Base-by-base conservation (phyloP, 2,888 invertebrate genomes). In the Drosophila affinis region DNA sequence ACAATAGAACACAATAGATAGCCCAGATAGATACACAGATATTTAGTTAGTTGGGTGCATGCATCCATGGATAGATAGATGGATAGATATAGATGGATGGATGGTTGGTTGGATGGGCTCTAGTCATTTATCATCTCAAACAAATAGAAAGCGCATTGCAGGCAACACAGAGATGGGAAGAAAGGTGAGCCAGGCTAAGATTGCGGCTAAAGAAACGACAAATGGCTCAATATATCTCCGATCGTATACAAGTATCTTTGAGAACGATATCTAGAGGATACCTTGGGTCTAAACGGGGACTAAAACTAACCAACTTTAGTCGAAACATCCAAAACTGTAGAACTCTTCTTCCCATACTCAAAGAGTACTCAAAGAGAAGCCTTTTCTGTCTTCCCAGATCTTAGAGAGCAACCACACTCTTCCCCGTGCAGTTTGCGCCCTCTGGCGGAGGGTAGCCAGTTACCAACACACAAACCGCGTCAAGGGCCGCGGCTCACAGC, bases 1-100 rank as follows among this genome's bases (percentile, higher is more conserved):
- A 72, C 75, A 75, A 27, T 7, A 7, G 27, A 27, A 7, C 27
- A 65, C 70, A 47, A 44, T 65, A 65, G 79, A 67, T 70, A 72
- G 62, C 65, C 61, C 51, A 62, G 77, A 64, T 76, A 65, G 77
- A 74, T 76, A 71, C 75, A 52, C 57, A 49, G 67, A 57, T 74
- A 71, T 60, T 61, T 67, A 54, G 65, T 48, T 63, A 48, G 74
- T 27, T 64, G 47, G 73, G 77, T 80, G 68, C 73, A 74, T 74
- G 69, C 57, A 55, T 55, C 60, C 62, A 57, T 59, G 32, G 51
- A n/a, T 6, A 12, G 34, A 39, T 14, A 39, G 45, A 44, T 60
- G 44, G 79, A 34, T 80, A 48, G 39, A 39, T 59, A 70, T 65
- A 55, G 27, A 27, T 9, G 9, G 27, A 27, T 29, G 7, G 27